Evolutionary conservation across 1,140 invertebrate genomes (phyloP), one percentile per base, ranked within the genome.

Genomic region (Lysiphlebus fabarum): DNA sequence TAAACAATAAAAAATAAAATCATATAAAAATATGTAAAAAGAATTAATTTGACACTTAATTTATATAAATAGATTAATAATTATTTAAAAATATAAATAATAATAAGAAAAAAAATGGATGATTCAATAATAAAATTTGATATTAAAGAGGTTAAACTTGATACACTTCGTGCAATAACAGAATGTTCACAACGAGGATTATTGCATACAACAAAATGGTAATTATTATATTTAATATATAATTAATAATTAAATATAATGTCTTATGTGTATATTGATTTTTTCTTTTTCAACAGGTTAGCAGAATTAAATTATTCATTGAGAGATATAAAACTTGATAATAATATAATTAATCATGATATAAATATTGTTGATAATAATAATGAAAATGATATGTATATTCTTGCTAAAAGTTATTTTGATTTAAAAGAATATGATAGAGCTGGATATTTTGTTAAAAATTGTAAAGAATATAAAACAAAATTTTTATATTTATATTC

Each of bases 391-490:
- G 88, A 91, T 68, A 78, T 82, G 7, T 96, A 93, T 70, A 82
- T 85, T 34, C 71, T 96, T 57, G 90, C 92, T 0, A 95, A 93
- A 76, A 89, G 87, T 66, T 95, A 94, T 71, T 97, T 96, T 75
- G 93, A 97, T 79, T 80, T 90, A 11, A 90, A 92, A 68, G 95
- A 98, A 77, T 98, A 95, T 76, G 91, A 95, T 66, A 84, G 95
- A 71, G 91, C 92, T 61, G 90, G 93, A 0, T 88, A 88, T 82
- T 93, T 94, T 68, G 81, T 92, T 9, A 83, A 89, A 66, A 82
- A 88, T 40, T 90, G 87, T 65, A 79, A 73, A 54, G 84, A 81
- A 71, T 71, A 84, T n/a, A 85, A 90, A 76, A 72, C 82, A 9
- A 81, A 82, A 65, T 97, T 97, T 75, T 73, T 97, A 1, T 85